Evolutionary conservation across 1,140 invertebrate genomes (phyloP).

Genomic region (Mizuhopecten yessoensis): DNA sequence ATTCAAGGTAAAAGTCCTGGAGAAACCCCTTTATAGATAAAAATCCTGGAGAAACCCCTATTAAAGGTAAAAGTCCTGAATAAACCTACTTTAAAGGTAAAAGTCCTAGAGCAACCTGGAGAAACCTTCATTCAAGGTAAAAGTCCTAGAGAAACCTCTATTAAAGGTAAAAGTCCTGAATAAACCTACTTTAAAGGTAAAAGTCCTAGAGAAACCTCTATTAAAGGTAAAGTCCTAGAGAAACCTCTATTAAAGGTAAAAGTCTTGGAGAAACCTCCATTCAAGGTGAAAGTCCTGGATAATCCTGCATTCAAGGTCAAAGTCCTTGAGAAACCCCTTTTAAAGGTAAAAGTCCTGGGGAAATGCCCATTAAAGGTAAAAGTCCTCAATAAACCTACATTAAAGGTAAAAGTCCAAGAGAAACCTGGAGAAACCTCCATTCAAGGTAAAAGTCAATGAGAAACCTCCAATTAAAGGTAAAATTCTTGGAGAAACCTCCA

Average conservation of each 20-base stretch:
- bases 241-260: slow-evolving; percentile 79
- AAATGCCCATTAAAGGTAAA: slow-evolving; percentile 78
- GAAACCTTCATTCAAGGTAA: slow-evolving; percentile 79
- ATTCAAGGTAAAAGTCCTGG: slow-evolving; percentile 81
- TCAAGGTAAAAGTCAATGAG: too few relatives aligned
- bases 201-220: slow-evolving; percentile 72
- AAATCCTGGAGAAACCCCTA: slow-evolving; percentile 73
- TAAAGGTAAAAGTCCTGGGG: slow-evolving; percentile 78
- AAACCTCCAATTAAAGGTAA: too few relatives aligned
- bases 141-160: slow-evolving; percentile 72
- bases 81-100: slow-evolving; percentile 79
- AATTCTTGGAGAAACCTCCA: slow-evolving; percentile 73
- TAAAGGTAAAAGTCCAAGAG: too few relatives aligned
- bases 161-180: too few relatives aligned
- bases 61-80: slow-evolving; percentile 79
- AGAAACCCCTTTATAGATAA: too few relatives aligned
- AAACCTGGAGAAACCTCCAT: slow-evolving; percentile 75
- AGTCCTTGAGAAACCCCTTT: slow-evolving; percentile 74
- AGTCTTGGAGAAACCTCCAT: slow-evolving; percentile 74
- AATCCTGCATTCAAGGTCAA: slow-evolving; percentile 78
- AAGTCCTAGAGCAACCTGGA: too few relatives aligned
- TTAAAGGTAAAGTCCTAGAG: slow-evolving; percentile 78
- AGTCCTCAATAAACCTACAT: slow-evolving; percentile 73
- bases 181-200: too few relatives aligned
- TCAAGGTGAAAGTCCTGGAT: slow-evolving; percentile 77